A percentile compares a stretch with the other conserved stretches of the same genome.
phyloP scores from a whole-genome alignment of 2,797 vertebrate genomes.

The Protonibea diacanthus region DNA sequence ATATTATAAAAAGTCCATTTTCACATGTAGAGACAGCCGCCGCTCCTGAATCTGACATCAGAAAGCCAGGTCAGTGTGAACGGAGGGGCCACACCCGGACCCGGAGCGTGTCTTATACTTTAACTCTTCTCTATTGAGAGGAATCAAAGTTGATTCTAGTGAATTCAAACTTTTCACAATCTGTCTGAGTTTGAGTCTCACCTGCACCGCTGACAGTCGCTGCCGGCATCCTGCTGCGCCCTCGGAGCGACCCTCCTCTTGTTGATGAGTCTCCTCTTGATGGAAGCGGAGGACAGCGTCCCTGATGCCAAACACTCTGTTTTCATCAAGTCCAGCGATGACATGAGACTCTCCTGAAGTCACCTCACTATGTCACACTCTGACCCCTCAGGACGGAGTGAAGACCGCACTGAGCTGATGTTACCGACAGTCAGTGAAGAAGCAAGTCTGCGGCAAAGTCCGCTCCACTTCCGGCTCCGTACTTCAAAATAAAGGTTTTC shows the following conservation, averaged over 20 bases:
- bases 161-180: neutral
- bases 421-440: fast-evolving
- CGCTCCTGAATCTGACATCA: neutral
- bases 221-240: slow-evolving; percentile 60
- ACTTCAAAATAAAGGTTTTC: slow-evolving; percentile 24
- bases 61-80: neutral
- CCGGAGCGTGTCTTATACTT: neutral
- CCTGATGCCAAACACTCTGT: slow-evolving; percentile 75
- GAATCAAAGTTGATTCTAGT: neutral
- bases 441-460: neutral
- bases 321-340: slow-evolving; percentile 80
- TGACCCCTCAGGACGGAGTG: neutral
- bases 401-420: neutral
- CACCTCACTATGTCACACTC: neutral
- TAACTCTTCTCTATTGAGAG: neutral
- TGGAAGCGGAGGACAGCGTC: slow-evolving; percentile 78
- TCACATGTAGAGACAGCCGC: too few species aligned
- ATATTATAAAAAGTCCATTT: too few species aligned
- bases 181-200: slow-evolving; percentile 30
- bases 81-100: neutral
- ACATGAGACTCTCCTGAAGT: slow-evolving; percentile 66
- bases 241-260: slow-evolving; percentile 71
- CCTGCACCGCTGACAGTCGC: slow-evolving; percentile 80
- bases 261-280: slow-evolving; percentile 74
- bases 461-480: neutral